Evolutionary conservation across 2,113 vertebrate species (phyloP).

Genomic region (Orthonyx spaldingii): DNA sequence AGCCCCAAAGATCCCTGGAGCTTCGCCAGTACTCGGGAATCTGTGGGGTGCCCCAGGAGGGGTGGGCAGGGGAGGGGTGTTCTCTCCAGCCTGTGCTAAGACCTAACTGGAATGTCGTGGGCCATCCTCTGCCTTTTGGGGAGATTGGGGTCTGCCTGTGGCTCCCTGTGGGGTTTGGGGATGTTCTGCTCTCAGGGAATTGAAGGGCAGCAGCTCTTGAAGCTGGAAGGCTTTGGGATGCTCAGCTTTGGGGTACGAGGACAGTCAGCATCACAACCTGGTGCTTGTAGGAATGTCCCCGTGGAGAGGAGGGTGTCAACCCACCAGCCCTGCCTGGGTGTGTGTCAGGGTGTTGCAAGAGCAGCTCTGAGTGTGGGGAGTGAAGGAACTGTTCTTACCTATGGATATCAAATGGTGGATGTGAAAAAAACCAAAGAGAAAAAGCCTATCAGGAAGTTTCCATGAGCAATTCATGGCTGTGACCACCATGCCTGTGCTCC

Average conservation of each 20-base stretch:
- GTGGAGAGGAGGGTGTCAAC: neutral
- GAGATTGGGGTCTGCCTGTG: accelerated
- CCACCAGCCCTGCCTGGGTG: accelerated
- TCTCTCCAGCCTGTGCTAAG: neutral
- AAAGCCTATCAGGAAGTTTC: neutral
- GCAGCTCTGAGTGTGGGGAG: neutral
- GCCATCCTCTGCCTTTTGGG: neutral
- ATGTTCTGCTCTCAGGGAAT: neutral
- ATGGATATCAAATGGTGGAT: neutral
- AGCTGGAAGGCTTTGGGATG: neutral
- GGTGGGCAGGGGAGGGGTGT: neutral
- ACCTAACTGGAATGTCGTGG: accelerated
- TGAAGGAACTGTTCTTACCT: neutral
- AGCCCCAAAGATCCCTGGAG: neutral
- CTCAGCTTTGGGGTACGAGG: neutral
- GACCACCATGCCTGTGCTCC: neutral
- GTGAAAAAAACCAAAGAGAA: neutral
- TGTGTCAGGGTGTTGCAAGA: neutral
- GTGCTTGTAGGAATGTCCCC: accelerated
- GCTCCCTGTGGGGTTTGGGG: neutral
- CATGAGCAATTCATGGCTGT: neutral
- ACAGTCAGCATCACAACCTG: neutral
- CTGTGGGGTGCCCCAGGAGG: neutral
- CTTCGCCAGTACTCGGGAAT: accelerated
- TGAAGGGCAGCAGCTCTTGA: neutral